These are phyloP conservation scores for Cinclus cinclus DNA, from an alignment of 2,113 vertebrate genomes.

Conservation along the genomic window DNA sequence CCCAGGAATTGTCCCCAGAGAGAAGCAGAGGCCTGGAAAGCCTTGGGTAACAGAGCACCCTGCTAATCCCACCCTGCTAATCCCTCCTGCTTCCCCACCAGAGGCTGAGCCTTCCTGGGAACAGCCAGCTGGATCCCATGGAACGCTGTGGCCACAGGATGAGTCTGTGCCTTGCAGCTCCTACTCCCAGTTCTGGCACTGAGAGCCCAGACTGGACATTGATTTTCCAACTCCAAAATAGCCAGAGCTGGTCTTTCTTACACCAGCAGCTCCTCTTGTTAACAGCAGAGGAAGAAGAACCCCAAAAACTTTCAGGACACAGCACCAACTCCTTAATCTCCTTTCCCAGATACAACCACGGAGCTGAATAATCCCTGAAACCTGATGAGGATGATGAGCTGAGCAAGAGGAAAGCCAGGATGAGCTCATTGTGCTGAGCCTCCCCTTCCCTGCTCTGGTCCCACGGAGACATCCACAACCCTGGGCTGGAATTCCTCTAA, in stretches of 20 bases:
- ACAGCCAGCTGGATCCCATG: not conserved
- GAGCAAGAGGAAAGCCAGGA: conserved; percentile 2
- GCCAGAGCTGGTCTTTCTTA: not conserved
- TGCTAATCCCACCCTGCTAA: conserved; percentile 25
- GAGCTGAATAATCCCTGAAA: not conserved
- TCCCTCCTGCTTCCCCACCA: not conserved
- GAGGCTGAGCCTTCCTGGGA: not conserved
- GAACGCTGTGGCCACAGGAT: not conserved
- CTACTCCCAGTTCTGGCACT: not conserved
- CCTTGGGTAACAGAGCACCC: not conserved
- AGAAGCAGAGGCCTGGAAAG: not conserved
- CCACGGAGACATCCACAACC: not conserved
- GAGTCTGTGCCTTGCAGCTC: not conserved
- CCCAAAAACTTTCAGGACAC: not conserved
- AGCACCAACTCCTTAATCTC: not conserved
- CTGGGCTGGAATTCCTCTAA: not conserved
- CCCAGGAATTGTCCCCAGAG: not conserved
- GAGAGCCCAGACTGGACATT: not conserved
- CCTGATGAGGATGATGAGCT: not conserved
- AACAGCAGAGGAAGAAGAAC: not conserved
- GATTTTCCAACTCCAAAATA: not conserved
- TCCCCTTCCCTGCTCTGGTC: not conserved
- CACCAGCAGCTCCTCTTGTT: not conserved
- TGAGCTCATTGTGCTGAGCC: not conserved
- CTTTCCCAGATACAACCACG: not conserved